Evolutionary conservation across 2,113 vertebrate genomes (phyloP), one percentile per base, ranked within the genome.

Genomic region (Dicerorhinus sumatrensis): DNA sequence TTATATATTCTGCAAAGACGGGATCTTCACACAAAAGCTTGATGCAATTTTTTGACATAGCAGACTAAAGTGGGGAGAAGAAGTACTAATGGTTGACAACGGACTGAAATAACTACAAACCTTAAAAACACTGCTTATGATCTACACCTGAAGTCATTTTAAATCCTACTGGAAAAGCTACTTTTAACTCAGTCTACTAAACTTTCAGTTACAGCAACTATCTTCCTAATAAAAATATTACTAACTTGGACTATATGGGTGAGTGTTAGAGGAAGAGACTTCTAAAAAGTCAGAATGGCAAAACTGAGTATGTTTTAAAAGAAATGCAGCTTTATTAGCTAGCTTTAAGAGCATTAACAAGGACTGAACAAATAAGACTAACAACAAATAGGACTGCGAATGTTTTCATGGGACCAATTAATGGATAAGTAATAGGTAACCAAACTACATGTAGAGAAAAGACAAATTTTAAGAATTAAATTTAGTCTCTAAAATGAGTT

Each of bases 21-120:
- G 99, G 99, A 94, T 99, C 99, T 98, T 99, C 99, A 85, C 99
- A 99, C 95, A 99, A 99, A 94, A 99, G 99, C 98, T 99, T 99
- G 96, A 99, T 99, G 33, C 99, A 99, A 36, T 99, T 99, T 98
- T 99, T 99, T 25, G 99, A 99, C 99, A 99, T 98, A 0, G 99
- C 97, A 6, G 99, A 99, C 99, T 99, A 97, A 58, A 94, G 75
- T 77, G 65, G 91, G 42, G 90, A 70, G 94, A 89, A 96, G 67
- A 67, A 91, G 92, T 33, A 92, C 46, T n/a, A n/a, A 48, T 36
- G 36, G 93, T 86, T 97, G 83, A 97, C 42, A 42, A 42, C 42
- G 2, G 33, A 4, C 18, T 4, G 54, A 27, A 62, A 10, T 16
- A 23, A 80, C 51, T 51, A 27, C 9, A 88, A 36, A 65, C 65